Evolutionary conservation across 1,140 invertebrate genomes (phyloP).

Genomic region (Oreohelix idahoensis): DNA sequence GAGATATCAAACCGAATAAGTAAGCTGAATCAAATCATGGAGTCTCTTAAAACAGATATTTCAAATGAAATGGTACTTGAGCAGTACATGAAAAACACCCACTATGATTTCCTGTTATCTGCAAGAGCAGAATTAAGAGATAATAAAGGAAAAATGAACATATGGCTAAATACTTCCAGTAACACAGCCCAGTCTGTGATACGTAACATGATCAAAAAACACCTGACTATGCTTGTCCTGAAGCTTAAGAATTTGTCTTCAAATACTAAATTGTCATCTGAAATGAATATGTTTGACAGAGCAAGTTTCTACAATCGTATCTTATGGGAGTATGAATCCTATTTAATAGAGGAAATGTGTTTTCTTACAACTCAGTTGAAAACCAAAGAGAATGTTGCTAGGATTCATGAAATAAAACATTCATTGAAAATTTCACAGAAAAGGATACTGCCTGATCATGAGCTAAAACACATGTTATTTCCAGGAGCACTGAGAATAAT

Average conservation of each 20-base stretch:
- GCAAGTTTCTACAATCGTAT: not conserved
- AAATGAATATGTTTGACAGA: not conserved
- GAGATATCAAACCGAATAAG: not conserved
- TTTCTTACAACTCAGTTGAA: not conserved
- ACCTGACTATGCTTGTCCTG: not conserved
- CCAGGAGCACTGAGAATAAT: not conserved
- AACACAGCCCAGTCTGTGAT: not conserved
- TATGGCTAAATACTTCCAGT: slow-evolving; percentile 9
- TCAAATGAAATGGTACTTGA: not conserved
- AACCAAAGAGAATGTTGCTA: not conserved
- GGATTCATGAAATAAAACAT: not conserved
- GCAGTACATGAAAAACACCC: not conserved
- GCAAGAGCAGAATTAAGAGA: not conserved
- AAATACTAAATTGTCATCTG: not conserved
- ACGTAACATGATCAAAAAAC: not conserved
- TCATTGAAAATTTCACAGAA: not conserved
- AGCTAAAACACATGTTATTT: not conserved
- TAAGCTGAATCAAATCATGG: not conserved
- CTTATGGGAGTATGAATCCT: not conserved
- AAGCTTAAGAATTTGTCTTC: not conserved
- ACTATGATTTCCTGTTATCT: not conserved
- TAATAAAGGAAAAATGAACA: not conserved
- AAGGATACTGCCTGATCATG: not conserved
- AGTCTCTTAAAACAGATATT: not conserved
- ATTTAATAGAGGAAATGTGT: not conserved